phyloP scores from a whole-genome alignment of 2,888 invertebrate genomes.

The Marasmarcha lunaedactyla region DNA sequence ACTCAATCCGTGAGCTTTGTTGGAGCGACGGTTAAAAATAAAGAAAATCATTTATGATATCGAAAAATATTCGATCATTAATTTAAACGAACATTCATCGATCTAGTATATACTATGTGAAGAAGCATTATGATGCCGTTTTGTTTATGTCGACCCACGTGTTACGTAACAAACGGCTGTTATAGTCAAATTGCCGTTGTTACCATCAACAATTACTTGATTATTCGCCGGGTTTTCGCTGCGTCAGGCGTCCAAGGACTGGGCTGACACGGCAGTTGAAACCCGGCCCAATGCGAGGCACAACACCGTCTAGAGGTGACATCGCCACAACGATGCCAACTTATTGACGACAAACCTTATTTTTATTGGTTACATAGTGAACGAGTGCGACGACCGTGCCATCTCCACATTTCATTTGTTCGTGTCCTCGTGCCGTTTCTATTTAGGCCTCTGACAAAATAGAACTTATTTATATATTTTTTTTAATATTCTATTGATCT shows the following conservation, averaged over 20 bases:
- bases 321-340: slow-evolving; percentile 56
- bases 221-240: background rate
- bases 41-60: no score
- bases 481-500: background rate
- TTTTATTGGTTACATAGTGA: slow-evolving; percentile 53
- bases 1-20: no score
- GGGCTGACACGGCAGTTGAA: background rate
- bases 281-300: slow-evolving; percentile 18
- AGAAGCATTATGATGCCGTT: no score
- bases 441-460: slow-evolving; percentile 24
- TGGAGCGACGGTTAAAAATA: no score
- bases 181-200: no score
- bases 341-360: slow-evolving; percentile 68
- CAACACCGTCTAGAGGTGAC: slow-evolving; percentile 42
- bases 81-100: no score
- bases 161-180: no score
- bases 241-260: no score
- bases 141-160: no score
- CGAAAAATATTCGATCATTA: no score
- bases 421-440: slow-evolving; percentile 49
- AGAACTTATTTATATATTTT: slow-evolving; percentile 6
- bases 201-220: no score
- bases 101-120: no score
- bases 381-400: slow-evolving; percentile 62
- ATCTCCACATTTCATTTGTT: slow-evolving; percentile 43